Conservation (phyloP, 2,888 invertebrate genomes). For the Lochmaea crataegi region DNA sequence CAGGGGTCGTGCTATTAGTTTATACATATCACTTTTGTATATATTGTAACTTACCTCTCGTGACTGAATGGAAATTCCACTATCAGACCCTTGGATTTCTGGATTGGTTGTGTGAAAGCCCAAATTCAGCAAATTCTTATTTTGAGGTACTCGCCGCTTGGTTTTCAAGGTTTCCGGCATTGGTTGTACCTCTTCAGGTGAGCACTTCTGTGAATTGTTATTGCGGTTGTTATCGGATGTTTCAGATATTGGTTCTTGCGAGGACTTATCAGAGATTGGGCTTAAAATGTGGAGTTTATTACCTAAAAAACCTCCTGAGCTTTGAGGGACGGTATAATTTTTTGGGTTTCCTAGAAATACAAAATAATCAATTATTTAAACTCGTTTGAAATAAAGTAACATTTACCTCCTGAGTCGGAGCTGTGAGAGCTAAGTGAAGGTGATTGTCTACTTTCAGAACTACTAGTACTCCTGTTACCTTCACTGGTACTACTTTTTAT, state of each 20-base stretch:
- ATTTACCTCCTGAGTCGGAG: slow-evolving; percentile 79
- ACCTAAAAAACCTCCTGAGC: slow-evolving; percentile 66
- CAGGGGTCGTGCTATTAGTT: background rate
- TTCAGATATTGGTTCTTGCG: slow-evolving; percentile 87
- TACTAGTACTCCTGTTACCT: slow-evolving; percentile 86
- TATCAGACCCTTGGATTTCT: slow-evolving; percentile 87
- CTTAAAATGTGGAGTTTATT: slow-evolving; percentile 86
- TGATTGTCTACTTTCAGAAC: slow-evolving; percentile 86
- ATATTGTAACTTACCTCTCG: slow-evolving; percentile 70
- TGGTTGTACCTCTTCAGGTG: slow-evolving; percentile 74
- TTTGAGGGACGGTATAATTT: slow-evolving; percentile 43
- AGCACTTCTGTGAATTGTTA: slow-evolving; percentile 81
- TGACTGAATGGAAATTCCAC: slow-evolving; percentile 89
- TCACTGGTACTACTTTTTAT: slow-evolving; percentile 88
- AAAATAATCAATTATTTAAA: background rate
- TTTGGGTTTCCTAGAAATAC: slow-evolving; percentile 41
- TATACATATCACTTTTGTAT: no score
- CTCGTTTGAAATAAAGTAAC: background rate
- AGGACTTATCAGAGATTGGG: slow-evolving; percentile 91
- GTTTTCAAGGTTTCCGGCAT: slow-evolving; percentile 68
- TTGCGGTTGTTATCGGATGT: slow-evolving; percentile 84
- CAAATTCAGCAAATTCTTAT: slow-evolving; percentile 79
- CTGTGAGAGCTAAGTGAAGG: slow-evolving; percentile 88
- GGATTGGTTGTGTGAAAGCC: slow-evolving; percentile 76
- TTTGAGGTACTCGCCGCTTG: slow-evolving; percentile 77